Evolutionary conservation across 2,888 invertebrate genomes (phyloP).

Genomic region (Geophilus truncorum): DNA sequence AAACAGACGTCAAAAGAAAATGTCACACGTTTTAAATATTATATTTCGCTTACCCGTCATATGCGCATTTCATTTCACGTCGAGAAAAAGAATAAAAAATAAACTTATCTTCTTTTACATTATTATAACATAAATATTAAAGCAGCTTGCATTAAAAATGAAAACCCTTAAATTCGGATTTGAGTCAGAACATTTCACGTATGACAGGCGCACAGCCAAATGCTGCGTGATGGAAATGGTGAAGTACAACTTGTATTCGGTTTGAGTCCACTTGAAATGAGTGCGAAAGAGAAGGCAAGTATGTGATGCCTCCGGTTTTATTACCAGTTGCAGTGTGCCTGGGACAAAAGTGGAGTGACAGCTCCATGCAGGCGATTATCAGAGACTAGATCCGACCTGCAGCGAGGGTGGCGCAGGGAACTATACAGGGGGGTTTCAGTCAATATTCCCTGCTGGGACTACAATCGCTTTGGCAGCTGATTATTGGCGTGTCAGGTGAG

Average conservation of each 20-base stretch:
- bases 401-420: background rate
- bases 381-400: background rate
- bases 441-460: slow-evolving; percentile 25
- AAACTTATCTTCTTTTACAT: no score
- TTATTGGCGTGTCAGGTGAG: slow-evolving; percentile 24
- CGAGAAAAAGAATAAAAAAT: no score
- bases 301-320: slow-evolving; percentile 23
- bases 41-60: background rate
- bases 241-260: background rate
- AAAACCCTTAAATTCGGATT: slow-evolving; percentile 18
- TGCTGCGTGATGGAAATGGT: background rate
- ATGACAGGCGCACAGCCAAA: background rate
- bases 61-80: background rate
- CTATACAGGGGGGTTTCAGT: slow-evolving; percentile 1
- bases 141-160: background rate
- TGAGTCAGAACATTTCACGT: background rate
- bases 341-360: slow-evolving; percentile 13
- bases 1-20: no score
- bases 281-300: background rate
- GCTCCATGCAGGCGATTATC: slow-evolving; percentile 1
- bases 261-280: background rate
- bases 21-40: background rate
- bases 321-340: background rate
- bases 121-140: background rate
- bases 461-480: slow-evolving; percentile 23